Base-by-base conservation (phyloP, 30 jellyfish, hydroid and myxozoan genomes). In the Turritopsis rubra region DNA sequence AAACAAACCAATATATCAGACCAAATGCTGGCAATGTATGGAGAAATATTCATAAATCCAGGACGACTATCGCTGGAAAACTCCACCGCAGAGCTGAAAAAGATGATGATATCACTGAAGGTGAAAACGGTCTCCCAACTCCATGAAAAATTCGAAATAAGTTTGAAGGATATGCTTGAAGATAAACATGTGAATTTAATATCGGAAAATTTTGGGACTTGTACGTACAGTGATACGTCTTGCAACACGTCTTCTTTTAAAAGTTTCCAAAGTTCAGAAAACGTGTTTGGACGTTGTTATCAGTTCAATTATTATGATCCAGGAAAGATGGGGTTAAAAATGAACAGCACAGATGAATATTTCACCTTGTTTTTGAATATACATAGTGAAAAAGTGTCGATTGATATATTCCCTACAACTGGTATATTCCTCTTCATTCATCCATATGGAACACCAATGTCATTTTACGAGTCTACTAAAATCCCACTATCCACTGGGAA, bases 21-120 rank as follows among this genome's bases (percentile, higher is more conserved):
- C 16, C 22, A 68, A 19, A 19, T 7, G 77, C 19, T 27, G 77
- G 30, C 0, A 7, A 27, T 27, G 8, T n/a, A 68, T n/a, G 31
- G 19, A 1, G 21, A 68, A 19, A 68, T n/a, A 27, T 1, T 68
- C 19, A 7, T 27, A 1, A 68, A 0, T 16, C 77, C 28, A 9
- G 31, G 19, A 19, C 28, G 19, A 27, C 77, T n/a, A 9, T 27
- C 77, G 16, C 16, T n/a, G 19, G 19, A 68, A n/a, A 68, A 68
- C 19, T 68, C 30, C 77, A 68, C 77, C 28, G 77, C 4, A 68
- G 30, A 68, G 30, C 30, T 68, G 77, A 27, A 68, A 68, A 68
- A 68, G 19, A 0, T 68, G 30, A 23, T 68, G 8, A 68, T 17
- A 27, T 0, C 30, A n/a, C 19, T 68, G 30, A 68, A 68, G 28